phyloP scores from a whole-genome alignment of 2,113 vertebrate species.

The Crotalus helleri region DNA sequence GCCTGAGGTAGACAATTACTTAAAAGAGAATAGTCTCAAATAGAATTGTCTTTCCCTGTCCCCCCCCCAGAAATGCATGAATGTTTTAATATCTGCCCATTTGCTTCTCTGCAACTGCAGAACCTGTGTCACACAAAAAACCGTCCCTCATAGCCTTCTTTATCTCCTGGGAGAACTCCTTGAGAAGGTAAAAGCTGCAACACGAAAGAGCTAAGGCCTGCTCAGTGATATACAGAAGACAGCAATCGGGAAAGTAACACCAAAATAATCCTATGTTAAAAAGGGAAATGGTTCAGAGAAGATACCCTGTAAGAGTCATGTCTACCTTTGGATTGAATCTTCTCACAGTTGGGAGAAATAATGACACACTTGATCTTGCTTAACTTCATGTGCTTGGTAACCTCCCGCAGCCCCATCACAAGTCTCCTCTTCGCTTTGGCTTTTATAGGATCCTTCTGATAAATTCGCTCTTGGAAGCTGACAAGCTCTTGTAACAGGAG shows the following conservation, averaged over 20 bases:
- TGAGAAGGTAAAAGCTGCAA: background rate
- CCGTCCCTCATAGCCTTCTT: background rate
- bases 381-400: conserved; percentile 98
- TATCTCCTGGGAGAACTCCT: background rate
- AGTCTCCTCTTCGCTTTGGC: conserved; percentile 91
- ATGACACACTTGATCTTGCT: conserved; percentile 96
- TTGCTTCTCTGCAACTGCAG: background rate
- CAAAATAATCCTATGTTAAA: background rate
- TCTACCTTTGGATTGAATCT: conserved; percentile 96
- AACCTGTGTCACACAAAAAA: background rate
- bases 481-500: conserved; percentile 93
- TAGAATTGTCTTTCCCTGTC: background rate
- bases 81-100: background rate
- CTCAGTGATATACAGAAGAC: too few species aligned
- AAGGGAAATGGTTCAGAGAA: background rate
- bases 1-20: background rate
- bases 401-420: conserved; percentile 95
- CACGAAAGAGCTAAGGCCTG: background rate
- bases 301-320: too few species aligned
- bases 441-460: conserved; percentile 92
- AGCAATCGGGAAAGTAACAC: background rate
- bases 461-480: conserved; percentile 93
- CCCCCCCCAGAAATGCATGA: background rate
- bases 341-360: conserved; percentile 98
- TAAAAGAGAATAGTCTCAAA: background rate